Conservation (phyloP, 2,797 vertebrate species). For the Sciaenops ocellatus region DNA sequence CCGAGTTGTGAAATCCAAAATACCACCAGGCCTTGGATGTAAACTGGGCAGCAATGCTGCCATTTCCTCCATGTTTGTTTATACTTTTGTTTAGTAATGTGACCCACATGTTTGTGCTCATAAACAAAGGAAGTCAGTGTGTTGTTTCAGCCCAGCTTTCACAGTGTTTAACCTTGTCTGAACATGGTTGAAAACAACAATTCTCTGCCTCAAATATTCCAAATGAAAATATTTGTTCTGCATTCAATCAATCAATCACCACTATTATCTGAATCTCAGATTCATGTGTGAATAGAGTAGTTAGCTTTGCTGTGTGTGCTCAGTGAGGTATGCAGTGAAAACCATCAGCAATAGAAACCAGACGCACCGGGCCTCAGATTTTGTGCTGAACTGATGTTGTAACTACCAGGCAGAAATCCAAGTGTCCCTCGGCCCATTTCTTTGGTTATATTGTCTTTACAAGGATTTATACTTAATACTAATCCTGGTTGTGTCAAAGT, state of each 20-base stretch:
- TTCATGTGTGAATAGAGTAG: slow-evolving; percentile 1
- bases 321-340: slow-evolving; percentile 51
- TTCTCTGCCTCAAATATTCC: slow-evolving; percentile 28
- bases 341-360: slow-evolving; percentile 56
- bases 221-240: slow-evolving; percentile 27
- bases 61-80: slow-evolving; percentile 50
- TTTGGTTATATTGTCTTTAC: slow-evolving; percentile 14
- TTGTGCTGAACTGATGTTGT: slow-evolving; percentile 40
- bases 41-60: slow-evolving; percentile 18
- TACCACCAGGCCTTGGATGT: slow-evolving; percentile 26
- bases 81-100: slow-evolving; percentile 34
- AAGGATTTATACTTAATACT: slow-evolving; percentile 36
- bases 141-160: slow-evolving; percentile 21
- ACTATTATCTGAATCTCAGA: slow-evolving; percentile 15
- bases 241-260: slow-evolving; percentile 15
- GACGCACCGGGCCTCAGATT: slow-evolving; percentile 35
- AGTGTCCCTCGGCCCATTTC: slow-evolving; percentile 36
- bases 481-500: slow-evolving; percentile 15
- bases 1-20: slow-evolving; percentile 42
- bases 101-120: slow-evolving; percentile 40
- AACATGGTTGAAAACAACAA: slow-evolving; percentile 36
- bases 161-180: slow-evolving; percentile 19
- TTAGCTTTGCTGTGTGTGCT: slow-evolving; percentile 30
- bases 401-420: slow-evolving; percentile 47
- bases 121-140: slow-evolving; percentile 31